These are phyloP conservation scores for Mobula birostris DNA, from an alignment of 2,113 vertebrate genomes.

Conservation along the genomic window DNA sequence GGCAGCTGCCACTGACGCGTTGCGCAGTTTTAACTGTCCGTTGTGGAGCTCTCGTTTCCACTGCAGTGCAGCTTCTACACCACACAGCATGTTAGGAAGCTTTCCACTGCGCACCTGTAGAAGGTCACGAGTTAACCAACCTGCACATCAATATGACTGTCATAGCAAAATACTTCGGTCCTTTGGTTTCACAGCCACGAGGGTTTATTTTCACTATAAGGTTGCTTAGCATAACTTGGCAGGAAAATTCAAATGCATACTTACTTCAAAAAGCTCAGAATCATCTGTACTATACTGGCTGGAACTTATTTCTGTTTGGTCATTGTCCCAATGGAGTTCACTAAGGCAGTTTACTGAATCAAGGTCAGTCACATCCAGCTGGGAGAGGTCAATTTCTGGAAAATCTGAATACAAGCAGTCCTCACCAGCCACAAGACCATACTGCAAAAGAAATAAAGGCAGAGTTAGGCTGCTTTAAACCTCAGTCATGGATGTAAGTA, in stretches of 20 bases:
- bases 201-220: background rate
- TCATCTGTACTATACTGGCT: conserved; percentile 78
- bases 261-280: conserved; percentile 84
- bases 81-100: too few species aligned
- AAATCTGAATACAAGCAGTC: conserved; percentile 89
- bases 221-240: background rate
- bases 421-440: conserved; percentile 74
- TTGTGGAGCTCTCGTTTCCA: too few species aligned
- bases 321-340: conserved; percentile 85
- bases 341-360: conserved; percentile 83
- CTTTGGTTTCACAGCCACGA: too few species aligned
- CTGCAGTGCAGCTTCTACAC: too few species aligned
- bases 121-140: too few species aligned
- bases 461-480: background rate
- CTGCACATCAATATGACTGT: background rate
- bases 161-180: background rate
- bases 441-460: conserved; percentile 54
- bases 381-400: conserved; percentile 90
- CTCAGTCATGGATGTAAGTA: background rate
- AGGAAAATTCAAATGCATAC: conserved; percentile 24
- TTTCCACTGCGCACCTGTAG: too few species aligned
- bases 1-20: too few species aligned
- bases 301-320: conserved; percentile 68
- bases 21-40: too few species aligned
- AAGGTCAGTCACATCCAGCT: conserved; percentile 87